Evolutionary conservation across 2,113 vertebrate genomes (phyloP), one percentile per base, ranked within the genome.

Genomic region (Lepidothrix coronata): DNA sequence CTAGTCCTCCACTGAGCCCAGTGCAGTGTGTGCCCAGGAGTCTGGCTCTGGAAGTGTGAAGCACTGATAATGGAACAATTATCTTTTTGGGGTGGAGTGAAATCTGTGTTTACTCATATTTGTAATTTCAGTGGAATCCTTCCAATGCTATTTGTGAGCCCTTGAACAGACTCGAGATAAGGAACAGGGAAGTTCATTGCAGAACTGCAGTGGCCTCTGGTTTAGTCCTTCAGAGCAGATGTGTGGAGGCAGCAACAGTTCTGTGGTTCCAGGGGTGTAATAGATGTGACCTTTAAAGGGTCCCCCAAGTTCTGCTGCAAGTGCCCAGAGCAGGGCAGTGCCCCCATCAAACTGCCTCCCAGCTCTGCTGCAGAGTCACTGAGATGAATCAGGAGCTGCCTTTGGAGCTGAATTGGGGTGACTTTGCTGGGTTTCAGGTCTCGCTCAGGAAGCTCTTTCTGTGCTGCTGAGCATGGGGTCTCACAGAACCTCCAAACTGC

Each of bases 31-130:
- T 46, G 74, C 44, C 8, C 74, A 67, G 44, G 46, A 58, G 86
- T 94, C 44, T 48, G 4, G 39, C 48, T 58, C 59, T 33, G 12
- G 33, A 9, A 44, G 14, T 35, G 43, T 65, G 61, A 31, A 77
- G 19, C 25, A 27, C 55, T 74, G 78, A 48, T 85, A 91, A 74
- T 73, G 81, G 63, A 55, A 57, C 44, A 57, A 20, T 74, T 83
- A 83, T 71, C 88, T 84, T 95, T 88, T 49, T 21, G 35, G 82
- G 87, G 73, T 67, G 35, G 79, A 86, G 33, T 18, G 30, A 92
- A 95, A 84, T 81, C 88, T 91, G 33, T 94, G 63, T 92, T 97
- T 95, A 73, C 67, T 90, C 55, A 30, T 89, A 51, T 80, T 93
- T 92, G 48, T n/a, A 67, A 78, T 84, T 93, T 95, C 57, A 65